These are phyloP conservation scores for Halesus radiatus DNA, from an alignment of 1,140 invertebrate species.

Conservation along the genomic window DNA sequence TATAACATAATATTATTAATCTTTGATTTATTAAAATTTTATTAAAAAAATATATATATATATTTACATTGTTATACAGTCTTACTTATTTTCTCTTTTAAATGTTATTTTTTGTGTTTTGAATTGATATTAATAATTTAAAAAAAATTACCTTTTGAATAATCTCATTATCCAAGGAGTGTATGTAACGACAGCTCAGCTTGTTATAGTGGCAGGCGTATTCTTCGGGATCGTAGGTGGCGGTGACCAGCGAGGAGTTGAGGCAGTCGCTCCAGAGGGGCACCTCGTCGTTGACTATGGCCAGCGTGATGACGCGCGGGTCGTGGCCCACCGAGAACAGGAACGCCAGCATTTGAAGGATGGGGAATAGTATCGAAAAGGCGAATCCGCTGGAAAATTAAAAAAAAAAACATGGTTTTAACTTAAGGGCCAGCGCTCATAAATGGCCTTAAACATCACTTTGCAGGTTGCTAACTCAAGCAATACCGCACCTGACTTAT, in stretches of 20 bases:
- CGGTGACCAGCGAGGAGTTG: constrained; percentile 58
- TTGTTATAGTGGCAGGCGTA: constrained; percentile 64
- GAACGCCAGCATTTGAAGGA: constrained; percentile 85
- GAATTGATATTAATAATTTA: too few relatives aligned
- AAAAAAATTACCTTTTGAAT: constrained; percentile 61
- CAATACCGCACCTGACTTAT: not conserved
- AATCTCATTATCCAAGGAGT: constrained; percentile 64
- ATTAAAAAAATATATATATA: too few relatives aligned
- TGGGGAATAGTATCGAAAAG: constrained; percentile 86
- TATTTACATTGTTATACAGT: too few relatives aligned
- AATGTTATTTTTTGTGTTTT: too few relatives aligned
- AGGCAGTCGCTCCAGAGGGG: constrained; percentile 62
- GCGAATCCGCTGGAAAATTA: constrained; percentile 76
- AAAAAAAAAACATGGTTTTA: constrained; percentile 37
- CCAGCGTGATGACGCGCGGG: constrained; percentile 79
- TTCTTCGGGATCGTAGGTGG: constrained; percentile 59
- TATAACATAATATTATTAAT: too few relatives aligned
- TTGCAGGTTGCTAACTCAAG: not conserved
- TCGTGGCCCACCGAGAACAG: constrained; percentile 86
- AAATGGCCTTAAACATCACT: too few relatives aligned
- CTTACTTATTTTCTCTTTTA: too few relatives aligned
- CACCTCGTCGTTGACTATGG: constrained; percentile 83
- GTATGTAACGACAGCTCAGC: constrained; percentile 68
- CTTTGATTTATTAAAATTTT: too few relatives aligned
- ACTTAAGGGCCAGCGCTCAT: not conserved